Base-by-base conservation (phyloP, 2,888 invertebrate species). In the Linnaemya vulpina region DNA sequence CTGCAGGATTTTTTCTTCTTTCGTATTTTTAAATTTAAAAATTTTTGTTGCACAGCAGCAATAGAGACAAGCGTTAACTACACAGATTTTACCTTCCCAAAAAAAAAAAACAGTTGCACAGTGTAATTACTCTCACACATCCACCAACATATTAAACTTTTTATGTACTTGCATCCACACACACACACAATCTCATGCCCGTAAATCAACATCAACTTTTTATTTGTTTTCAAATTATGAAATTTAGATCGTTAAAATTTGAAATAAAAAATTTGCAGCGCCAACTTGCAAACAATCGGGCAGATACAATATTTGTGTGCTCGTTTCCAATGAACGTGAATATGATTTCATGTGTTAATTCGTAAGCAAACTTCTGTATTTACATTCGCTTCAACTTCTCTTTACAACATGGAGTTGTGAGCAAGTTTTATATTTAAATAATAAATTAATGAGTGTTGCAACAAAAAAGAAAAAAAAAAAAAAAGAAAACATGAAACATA, bases 171-270 rank as follows among this genome's bases (percentile, higher is more conserved):
- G 17, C 62, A 62, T 38, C 15, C 20, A 51, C 13, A 13, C 7
- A 30, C 62, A 67, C 51, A 22, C 25, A 70, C 51, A 35, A 4
- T 17, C 58, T 11, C 11, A 13, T 13, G 40, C 11, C 11, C 11
- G 11, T 40, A 40, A 40, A 49, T 63, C 62, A 38, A 81, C 75
- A 71, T 75, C 49, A 76, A 58, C 55, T 70, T 58, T 58, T 53
- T 76, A 63, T 82, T 76, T 76, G 30, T 40, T 76, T 70, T 63
- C 10, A 43, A 81, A 81, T 81, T 81, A 75, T 81, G 81, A 81
- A 82, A 81, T 75, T 75, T 81, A 81, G 75, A 82, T 70, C 63
- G 70, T 82, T 70, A 70, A 76, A 81, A 75, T 62, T 53, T 68
- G 1, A 58, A 67, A 80, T 10, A 35, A 25, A 73, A 73, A 30